Evolutionary conservation across 1,140 invertebrate species (phyloP), one percentile per base, ranked within the genome.

Genomic region (Cyphomyrmex costatus): DNA sequence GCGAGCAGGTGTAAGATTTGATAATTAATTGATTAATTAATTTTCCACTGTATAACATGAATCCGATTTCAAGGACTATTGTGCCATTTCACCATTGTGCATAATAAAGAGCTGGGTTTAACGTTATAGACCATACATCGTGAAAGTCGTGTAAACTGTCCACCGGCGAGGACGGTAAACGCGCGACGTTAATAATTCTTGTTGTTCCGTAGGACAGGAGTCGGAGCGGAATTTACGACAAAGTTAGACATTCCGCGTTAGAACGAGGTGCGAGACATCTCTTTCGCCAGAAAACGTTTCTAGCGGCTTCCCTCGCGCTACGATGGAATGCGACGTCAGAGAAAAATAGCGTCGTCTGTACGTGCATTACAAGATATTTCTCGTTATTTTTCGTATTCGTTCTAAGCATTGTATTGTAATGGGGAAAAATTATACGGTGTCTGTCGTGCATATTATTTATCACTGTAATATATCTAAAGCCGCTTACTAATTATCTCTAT

Each of bases 111-210:
- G 33, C 12, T 27, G n/a, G 12, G 2, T 49, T 66, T 61, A 21
- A 68, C 19, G 36, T 83, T 74, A 83, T 83, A 83, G 42, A 73
- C 68, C 36, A 30, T 83, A 51, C n/a, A 60, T 83, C 66, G 79
- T 61, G 68, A 30, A 83, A 74, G 68, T 74, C 68, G 79, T 33
- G 56, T 56, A 83, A 83, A 83, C 79, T 83, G 68, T 83, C 79
- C 53, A 33, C 68, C 36, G 24, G 24, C 36, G 53, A 51, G 46
- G 60, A 30, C 51, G 70, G 77, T 77, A 73, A 78, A 88, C 49
- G 70, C 53, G 80, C 74, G 70, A 85, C 73, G 83, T 89, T 88
- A 89, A 89, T 85, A 88, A 85, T 89, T 88, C 66, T 16, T 36
- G 58, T 68, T 78, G 74, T 86, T 86, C 46, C 30, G 63, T 56